These are phyloP conservation scores for Helobdella robusta DNA, from an alignment of 2,888 invertebrate species.

Conservation along the genomic window DNA sequence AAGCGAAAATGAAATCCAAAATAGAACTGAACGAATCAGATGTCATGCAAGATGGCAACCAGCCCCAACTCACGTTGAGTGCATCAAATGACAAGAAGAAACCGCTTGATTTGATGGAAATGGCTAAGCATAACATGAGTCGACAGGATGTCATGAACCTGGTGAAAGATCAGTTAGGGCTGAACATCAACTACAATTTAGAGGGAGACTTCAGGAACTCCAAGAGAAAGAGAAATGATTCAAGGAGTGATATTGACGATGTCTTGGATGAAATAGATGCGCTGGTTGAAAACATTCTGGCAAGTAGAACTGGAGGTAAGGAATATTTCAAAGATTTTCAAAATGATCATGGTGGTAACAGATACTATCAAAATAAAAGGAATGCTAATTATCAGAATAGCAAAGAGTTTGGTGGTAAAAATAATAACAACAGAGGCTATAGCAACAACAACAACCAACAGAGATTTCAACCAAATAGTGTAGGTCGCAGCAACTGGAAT, in stretches of 20 bases:
- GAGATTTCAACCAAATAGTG: too few relatives aligned
- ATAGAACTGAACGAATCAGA: constrained; percentile 9
- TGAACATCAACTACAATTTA: background rate
- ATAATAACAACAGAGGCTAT: too few relatives aligned
- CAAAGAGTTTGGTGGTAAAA: too few relatives aligned
- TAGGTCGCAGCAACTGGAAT: too few relatives aligned
- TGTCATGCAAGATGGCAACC: background rate
- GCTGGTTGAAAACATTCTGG: constrained; percentile 9
- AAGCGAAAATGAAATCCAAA: constrained; percentile 7
- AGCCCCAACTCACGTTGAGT: too few relatives aligned
- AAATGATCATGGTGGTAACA: too few relatives aligned
- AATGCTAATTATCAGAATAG: too few relatives aligned
- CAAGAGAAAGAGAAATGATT: background rate
- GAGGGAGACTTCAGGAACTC: background rate
- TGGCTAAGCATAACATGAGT: background rate
- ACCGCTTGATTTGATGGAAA: constrained; percentile 15
- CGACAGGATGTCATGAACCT: constrained; percentile 5
- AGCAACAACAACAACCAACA: too few relatives aligned
- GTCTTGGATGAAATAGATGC: background rate
- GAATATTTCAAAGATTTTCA: too few relatives aligned
- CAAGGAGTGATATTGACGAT: background rate
- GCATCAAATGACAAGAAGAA: background rate
- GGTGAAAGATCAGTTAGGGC: constrained; percentile 5
- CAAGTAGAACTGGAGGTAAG: too few relatives aligned
- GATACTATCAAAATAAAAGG: too few relatives aligned